A percentile compares a stretch with the other conserved stretches of the same genome.
phyloP scores from a whole-genome alignment of 2,888 invertebrate genomes.

The Amaurobius ferox region DNA sequence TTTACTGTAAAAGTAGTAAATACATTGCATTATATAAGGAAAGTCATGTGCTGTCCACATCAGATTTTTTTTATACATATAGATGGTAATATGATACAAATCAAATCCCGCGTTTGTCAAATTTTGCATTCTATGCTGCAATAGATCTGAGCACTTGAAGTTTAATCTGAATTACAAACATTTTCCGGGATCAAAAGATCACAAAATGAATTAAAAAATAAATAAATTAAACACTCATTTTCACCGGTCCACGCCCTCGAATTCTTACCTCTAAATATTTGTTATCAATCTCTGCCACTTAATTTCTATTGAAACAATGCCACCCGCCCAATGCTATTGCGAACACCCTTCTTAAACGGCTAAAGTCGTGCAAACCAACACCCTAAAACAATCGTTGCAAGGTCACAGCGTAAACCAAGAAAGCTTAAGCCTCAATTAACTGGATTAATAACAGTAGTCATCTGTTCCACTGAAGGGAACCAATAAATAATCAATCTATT shows the following conservation, averaged over 20 bases:
- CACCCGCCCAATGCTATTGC: neutral
- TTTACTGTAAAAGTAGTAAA: too few relatives aligned
- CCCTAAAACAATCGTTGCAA: slow-evolving; percentile 15
- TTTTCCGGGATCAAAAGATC: too few relatives aligned
- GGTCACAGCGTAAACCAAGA: neutral
- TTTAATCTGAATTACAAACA: too few relatives aligned
- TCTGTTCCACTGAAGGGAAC: neutral
- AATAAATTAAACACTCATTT: neutral
- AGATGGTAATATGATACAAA: too few relatives aligned
- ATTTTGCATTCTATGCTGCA: too few relatives aligned
- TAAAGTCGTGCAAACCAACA: slow-evolving; percentile 17
- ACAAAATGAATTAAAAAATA: too few relatives aligned
- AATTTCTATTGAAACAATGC: neutral
- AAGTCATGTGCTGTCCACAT: too few relatives aligned
- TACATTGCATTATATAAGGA: too few relatives aligned
- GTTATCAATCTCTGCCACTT: neutral
- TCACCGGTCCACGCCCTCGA: neutral
- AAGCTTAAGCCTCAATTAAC: neutral
- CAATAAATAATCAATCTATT: neutral
- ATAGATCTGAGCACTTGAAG: too few relatives aligned
- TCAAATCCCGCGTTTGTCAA: too few relatives aligned
- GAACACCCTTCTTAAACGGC: slow-evolving; percentile 6
- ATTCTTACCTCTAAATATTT: neutral
- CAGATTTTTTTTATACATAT: too few relatives aligned
- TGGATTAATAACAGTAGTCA: neutral